A percentile compares a stretch with the other conserved stretches of the same genome.
Evolutionary conservation across 2,797 vertebrate genomes (phyloP).

Genomic region (Sebastolobus altivelis): DNA sequence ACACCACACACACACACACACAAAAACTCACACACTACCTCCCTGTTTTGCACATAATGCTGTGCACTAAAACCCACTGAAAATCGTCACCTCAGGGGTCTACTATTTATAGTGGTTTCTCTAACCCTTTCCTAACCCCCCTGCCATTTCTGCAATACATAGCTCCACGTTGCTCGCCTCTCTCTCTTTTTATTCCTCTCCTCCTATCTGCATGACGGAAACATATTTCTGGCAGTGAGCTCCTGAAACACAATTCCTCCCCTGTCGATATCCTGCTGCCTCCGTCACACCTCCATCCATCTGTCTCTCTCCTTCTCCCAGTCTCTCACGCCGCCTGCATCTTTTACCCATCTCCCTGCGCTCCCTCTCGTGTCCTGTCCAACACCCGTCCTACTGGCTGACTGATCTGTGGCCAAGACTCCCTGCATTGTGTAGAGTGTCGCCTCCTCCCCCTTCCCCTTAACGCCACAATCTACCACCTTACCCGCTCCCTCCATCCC

Average conservation of each 20-base stretch:
- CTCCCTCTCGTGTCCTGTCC: constrained; percentile 56
- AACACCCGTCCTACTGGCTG: constrained; percentile 57
- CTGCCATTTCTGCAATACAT: constrained; percentile 23
- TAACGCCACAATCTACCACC: constrained; percentile 34
- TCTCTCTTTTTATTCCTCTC: constrained; percentile 1
- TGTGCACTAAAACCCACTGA: constrained; percentile 47
- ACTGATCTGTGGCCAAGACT: constrained; percentile 71
- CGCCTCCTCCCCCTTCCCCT: constrained; percentile 14
- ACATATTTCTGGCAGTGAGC: constrained; percentile 67
- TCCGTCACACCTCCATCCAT: constrained; percentile 71
- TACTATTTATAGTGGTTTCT: constrained; percentile 70
- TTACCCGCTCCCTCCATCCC: constrained; percentile 10
- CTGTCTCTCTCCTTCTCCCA: constrained; percentile 59
- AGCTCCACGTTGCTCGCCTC: constrained; percentile 26
- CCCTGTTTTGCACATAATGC: constrained; percentile 35
- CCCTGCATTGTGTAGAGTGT: constrained; percentile 29
- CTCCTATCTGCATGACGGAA: constrained; percentile 57
- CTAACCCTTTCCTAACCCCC: constrained; percentile 50
- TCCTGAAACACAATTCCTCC: constrained; percentile 74
- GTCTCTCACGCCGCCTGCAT: constrained; percentile 41
- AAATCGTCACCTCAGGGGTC: constrained; percentile 54
- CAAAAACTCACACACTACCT: background rate
- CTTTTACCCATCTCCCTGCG: constrained; percentile 49
- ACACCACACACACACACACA: constrained; percentile 5
- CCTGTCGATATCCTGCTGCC: constrained; percentile 66